Conservation (phyloP, 2,113 vertebrate genomes). For the Ranitomeya variabilis region DNA sequence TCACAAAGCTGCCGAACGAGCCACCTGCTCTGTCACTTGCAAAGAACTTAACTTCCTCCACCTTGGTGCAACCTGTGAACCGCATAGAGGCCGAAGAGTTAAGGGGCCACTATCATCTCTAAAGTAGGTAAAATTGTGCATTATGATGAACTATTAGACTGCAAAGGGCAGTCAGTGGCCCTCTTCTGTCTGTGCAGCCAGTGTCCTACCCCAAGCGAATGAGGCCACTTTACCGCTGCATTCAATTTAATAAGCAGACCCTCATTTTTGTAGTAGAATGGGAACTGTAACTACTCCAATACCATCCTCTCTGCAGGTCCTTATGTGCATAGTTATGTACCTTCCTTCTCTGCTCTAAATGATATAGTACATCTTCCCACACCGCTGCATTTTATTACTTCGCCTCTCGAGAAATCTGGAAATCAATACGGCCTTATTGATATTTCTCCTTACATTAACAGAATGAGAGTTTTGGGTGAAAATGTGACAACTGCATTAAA, state of each 20-base stretch:
- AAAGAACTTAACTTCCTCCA: too few species aligned
- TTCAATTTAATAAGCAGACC: not conserved
- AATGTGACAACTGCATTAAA: constrained; percentile 19
- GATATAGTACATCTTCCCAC: not conserved
- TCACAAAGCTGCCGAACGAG: too few species aligned
- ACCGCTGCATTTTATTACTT: not conserved
- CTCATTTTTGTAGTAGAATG: not conserved
- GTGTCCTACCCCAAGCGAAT: too few species aligned
- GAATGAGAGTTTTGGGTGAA: constrained; percentile 2
- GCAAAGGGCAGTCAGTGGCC: too few species aligned
- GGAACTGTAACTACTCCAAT: not conserved
- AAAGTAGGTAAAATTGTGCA: too few species aligned
- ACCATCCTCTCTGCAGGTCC: not conserved
- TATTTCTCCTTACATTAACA: constrained; percentile 10
- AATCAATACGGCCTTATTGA: constrained; percentile 9
- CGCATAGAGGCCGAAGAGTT: too few species aligned
- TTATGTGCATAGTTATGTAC: not conserved
- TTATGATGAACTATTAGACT: too few species aligned
- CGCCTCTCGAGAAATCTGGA: not conserved
- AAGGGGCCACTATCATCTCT: too few species aligned
- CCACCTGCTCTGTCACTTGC: too few species aligned
- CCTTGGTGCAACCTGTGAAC: too few species aligned
- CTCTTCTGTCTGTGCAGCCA: too few species aligned
- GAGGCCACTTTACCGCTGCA: not conserved
- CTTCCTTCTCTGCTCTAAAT: not conserved